Percentiles rank a stretch among this genome's conserved stretches.
Evolutionary conservation across 2,797 vertebrate genomes (phyloP).

Genomic region (Lithobates pipiens): DNA sequence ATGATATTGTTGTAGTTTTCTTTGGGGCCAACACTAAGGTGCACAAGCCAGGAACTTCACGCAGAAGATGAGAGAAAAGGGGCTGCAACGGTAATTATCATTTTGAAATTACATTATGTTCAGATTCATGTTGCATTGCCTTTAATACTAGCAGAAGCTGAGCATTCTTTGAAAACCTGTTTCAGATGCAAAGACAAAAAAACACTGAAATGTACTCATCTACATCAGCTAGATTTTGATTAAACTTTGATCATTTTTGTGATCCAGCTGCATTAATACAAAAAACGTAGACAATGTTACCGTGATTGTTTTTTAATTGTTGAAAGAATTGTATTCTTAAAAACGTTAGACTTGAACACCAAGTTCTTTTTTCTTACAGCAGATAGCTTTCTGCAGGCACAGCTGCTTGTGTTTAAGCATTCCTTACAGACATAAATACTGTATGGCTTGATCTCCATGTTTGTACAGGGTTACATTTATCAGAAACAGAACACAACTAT

Average conservation of each 20-base stretch:
- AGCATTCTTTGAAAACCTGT: too few relatives aligned
- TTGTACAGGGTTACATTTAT: constrained; percentile 73
- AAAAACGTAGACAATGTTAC: not conserved
- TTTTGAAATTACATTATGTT: too few relatives aligned
- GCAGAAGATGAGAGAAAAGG: too few relatives aligned
- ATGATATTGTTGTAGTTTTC: too few relatives aligned
- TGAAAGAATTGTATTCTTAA: not conserved
- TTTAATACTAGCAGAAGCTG: too few relatives aligned
- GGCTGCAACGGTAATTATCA: too few relatives aligned
- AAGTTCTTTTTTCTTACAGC: constrained; percentile 32
- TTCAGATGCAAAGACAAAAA: too few relatives aligned
- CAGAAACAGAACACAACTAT: constrained; percentile 72
- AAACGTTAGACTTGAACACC: not conserved
- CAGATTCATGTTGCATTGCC: too few relatives aligned
- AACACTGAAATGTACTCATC: too few relatives aligned
- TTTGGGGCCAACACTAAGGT: too few relatives aligned
- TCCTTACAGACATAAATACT: constrained; percentile 74
- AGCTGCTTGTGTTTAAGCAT: constrained; percentile 78
- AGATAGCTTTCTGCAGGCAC: constrained; percentile 72
- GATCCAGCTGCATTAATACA: not conserved
- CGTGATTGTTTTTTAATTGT: not conserved
- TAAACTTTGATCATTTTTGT: not conserved
- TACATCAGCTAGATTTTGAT: not conserved
- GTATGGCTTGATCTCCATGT: constrained; percentile 72
- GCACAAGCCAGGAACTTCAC: too few relatives aligned